These are phyloP conservation scores for Diogma glabrata DNA, from an alignment of 2,888 invertebrate genomes.

Conservation along the genomic window DNA sequence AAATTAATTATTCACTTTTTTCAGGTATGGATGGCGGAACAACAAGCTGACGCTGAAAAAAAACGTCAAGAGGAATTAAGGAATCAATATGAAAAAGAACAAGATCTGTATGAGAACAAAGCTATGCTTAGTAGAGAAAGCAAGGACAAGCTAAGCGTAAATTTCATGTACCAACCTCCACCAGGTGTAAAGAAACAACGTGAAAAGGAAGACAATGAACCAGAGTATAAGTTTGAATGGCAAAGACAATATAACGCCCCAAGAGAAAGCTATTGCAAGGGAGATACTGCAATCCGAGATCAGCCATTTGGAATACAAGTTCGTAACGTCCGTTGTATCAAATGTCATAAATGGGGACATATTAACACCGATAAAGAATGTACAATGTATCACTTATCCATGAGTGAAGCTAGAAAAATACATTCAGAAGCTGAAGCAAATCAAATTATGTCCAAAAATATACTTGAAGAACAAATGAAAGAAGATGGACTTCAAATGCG, in stretches of 20 bases:
- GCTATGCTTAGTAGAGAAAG: constrained; percentile 96
- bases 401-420: constrained; percentile 67
- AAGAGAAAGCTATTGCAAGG: constrained; percentile 95
- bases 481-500: constrained; percentile 86
- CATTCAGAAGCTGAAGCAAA: constrained; percentile 52
- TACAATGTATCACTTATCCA: constrained; percentile 76
- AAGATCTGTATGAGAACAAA: constrained; percentile 95
- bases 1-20: neutral
- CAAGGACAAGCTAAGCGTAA: constrained; percentile 95
- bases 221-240: constrained; percentile 99
- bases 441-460: constrained; percentile 49
- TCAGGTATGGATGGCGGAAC: constrained; percentile 99
- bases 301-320: constrained; percentile 98
- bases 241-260: constrained; percentile 99
- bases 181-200: constrained; percentile 82
- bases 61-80: constrained; percentile 96
- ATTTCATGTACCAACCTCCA: constrained; percentile 99
- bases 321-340: constrained; percentile 93
- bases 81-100: constrained; percentile 96
- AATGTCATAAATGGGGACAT: constrained; percentile 99
- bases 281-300: constrained; percentile 93
- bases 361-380: constrained; percentile 76
- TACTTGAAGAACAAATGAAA: constrained; percentile 80
- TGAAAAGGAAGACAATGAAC: constrained; percentile 85
- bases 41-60: constrained; percentile 92